Evolutionary conservation across 1,140 invertebrate genomes (phyloP).

Genomic region (Dufourea novaeangliae): DNA sequence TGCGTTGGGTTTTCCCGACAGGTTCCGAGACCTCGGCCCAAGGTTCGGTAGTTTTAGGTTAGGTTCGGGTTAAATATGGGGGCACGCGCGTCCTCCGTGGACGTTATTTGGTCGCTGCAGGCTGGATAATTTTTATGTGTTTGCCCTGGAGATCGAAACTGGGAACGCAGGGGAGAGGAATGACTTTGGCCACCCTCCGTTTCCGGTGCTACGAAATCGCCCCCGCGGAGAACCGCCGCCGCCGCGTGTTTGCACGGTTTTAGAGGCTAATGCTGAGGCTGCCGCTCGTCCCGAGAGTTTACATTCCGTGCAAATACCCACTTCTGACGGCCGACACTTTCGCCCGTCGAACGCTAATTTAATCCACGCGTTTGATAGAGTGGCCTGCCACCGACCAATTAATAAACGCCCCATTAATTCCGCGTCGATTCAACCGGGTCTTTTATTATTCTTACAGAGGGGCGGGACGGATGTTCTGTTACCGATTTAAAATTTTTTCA

Average conservation of each 20-base stretch:
- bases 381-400: slow-evolving; percentile 23
- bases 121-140: slow-evolving; percentile 64
- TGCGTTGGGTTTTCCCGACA: background rate
- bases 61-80: background rate
- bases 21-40: background rate
- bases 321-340: slow-evolving; percentile 49
- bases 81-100: background rate
- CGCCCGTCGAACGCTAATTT: slow-evolving; percentile 43
- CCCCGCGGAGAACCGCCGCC: background rate
- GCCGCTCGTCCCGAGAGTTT: slow-evolving; percentile 31
- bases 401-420: background rate
- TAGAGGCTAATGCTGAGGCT: slow-evolving; percentile 55
- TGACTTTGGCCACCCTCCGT: slow-evolving; percentile 59
- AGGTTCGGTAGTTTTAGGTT: background rate
- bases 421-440: background rate
- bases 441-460: background rate
- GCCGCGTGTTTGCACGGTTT: slow-evolving; percentile 59
- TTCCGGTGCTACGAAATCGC: slow-evolving; percentile 43
- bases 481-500: too few species aligned
- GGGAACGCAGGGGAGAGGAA: slow-evolving; percentile 27
- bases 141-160: slow-evolving; percentile 55
- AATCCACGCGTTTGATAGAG: slow-evolving; percentile 16
- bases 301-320: slow-evolving; percentile 52
- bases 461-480: too few species aligned
- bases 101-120: slow-evolving; percentile 20